A percentile compares a stretch with the other conserved stretches of the same genome.
These are phyloP conservation scores for Himalopsyche anomala DNA, from an alignment of 2,888 invertebrate species.

Conservation along the genomic window DNA sequence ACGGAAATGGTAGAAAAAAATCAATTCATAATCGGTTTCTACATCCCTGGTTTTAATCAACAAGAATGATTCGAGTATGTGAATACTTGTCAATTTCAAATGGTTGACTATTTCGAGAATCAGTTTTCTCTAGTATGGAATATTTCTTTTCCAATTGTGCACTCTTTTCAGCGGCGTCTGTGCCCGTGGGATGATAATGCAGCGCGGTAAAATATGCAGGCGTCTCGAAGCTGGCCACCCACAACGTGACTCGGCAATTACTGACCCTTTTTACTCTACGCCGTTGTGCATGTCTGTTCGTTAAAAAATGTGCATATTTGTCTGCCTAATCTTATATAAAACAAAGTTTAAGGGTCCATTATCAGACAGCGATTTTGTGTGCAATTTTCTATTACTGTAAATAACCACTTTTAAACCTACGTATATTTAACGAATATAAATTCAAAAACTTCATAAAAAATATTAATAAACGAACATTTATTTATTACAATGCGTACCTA, in stretches of 20 bases:
- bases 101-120: not conserved
- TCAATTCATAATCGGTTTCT: no score
- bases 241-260: not conserved
- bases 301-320: conserved; percentile 21
- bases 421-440: no score
- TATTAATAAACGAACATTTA: no score
- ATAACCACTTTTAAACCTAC: no score
- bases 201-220: conserved; percentile 8
- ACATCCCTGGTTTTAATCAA: no score
- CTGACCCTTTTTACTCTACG: conserved; percentile 12
- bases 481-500: no score
- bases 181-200: not conserved
- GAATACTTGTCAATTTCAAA: not conserved
- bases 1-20: no score
- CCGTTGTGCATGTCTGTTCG: not conserved
- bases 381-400: no score
- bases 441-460: no score
- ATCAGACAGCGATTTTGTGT: no score
- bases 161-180: not conserved
- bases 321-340: not conserved
- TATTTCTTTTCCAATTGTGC: not conserved
- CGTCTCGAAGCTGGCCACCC: not conserved
- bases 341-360: not conserved
- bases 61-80: not conserved
- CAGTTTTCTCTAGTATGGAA: not conserved